Conservation (phyloP, 1,140 invertebrate genomes). For the Drosophila triauraria region DNA sequence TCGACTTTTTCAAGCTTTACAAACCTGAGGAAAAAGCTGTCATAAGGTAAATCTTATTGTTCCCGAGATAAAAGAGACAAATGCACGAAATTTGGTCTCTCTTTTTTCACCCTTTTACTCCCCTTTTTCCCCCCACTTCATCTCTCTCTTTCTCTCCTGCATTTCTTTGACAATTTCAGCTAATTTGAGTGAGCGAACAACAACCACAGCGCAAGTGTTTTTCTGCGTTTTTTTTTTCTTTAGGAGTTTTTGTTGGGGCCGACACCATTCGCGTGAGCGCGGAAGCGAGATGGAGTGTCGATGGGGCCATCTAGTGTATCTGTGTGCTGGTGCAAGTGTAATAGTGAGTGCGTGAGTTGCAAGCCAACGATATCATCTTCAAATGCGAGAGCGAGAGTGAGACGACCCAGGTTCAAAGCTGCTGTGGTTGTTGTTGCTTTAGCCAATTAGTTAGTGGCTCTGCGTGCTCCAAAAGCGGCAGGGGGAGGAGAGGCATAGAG, state of each 20-base stretch:
- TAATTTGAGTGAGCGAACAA: conserved; percentile 56
- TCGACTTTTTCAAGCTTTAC: not conserved
- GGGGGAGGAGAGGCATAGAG: not conserved
- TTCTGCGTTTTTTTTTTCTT: conserved; percentile 16
- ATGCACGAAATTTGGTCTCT: conserved; percentile 31
- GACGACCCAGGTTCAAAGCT: conserved; percentile 25
- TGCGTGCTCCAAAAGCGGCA: conserved; percentile 36
- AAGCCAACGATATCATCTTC: conserved; percentile 58
- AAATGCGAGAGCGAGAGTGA: conserved; percentile 20
- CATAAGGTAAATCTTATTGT: conserved; percentile 42
- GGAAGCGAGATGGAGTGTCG: conserved; percentile 13
- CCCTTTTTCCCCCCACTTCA: no score
- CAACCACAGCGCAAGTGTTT: conserved; percentile 41
- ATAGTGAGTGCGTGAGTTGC: conserved; percentile 59
- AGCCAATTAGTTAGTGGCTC: conserved; percentile 63
- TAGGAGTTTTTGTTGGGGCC: conserved; percentile 10
- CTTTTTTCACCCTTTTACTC: not conserved
- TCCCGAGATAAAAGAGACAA: conserved; percentile 34
- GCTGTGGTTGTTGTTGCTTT: conserved; percentile 29
- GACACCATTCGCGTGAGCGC: conserved; percentile 3
- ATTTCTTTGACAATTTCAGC: conserved; percentile 53
- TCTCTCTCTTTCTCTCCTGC: not conserved
- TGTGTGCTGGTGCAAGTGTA: conserved; percentile 14
- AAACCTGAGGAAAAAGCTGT: conserved; percentile 6
- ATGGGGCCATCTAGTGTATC: conserved; percentile 10